Evolutionary conservation across 2,888 invertebrate species (phyloP), one percentile per base, ranked within the genome.

Genomic region (Cephalotes varians): DNA sequence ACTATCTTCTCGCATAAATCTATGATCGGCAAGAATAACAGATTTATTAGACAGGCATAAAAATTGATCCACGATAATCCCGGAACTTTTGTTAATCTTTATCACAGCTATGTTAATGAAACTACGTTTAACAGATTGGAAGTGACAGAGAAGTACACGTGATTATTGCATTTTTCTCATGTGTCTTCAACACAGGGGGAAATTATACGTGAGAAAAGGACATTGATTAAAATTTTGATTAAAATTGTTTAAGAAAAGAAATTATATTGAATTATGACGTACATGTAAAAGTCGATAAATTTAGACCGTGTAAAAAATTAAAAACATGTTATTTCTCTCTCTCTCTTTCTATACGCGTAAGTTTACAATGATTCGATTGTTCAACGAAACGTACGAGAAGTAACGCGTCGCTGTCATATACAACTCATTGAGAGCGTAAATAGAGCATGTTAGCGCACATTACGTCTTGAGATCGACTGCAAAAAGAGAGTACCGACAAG

Each of bases 361-460:
- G 21, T 21, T 37, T 10, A 51, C 25, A 71, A 54, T 54, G 54
- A 54, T 18, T 71, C 54, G 54, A 71, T 54, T 71, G 25, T 54
- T 37, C 54, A 37, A 18, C 40, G 21, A 51, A 21, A 51, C 3
- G 21, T 2, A 21, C 21, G 51, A 69, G 54, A 37, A 37, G 18
- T 15, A 15, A 69, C 12, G 51, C 34, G 10, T 2, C 10, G 21
- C 6, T 21, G 21, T 51, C 34, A 37, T 21, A 49, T 54, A 54
- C 18, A 34, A 71, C 21, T 21, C 51, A 71, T 71, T 54, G 25
- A 25, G 21, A 54, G 25, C 54, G 6, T 54, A 71, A 71, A 71
- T 71, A 71, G 71, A 71, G 54, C 54, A 71, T 54, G 51, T 34
- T 54, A 71, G 6, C 25, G 34, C 37, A 37, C 18, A 37, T 54